Conservation (phyloP, 64 coral and sea anemone genomes). For the Stichodactyla mertensii region DNA sequence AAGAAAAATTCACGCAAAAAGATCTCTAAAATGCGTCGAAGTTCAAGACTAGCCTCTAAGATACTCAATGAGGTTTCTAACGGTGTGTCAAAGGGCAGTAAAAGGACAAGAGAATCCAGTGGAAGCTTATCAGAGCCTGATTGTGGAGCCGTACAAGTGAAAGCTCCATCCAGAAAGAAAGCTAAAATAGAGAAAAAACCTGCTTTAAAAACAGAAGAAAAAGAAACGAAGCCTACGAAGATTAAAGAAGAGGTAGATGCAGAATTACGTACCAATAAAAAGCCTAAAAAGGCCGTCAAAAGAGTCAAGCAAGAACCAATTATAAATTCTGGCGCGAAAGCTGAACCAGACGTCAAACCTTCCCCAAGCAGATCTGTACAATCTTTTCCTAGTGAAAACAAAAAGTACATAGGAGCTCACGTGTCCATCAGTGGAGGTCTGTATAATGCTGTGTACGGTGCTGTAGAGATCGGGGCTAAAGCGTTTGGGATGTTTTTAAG, state of each 20-base stretch:
- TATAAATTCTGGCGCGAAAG: background rate
- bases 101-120: background rate
- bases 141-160: background rate
- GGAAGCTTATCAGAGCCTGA: background rate
- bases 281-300: background rate
- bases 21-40: background rate
- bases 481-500: slow-evolving; percentile 88
- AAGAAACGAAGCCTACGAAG: background rate
- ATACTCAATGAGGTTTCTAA: background rate
- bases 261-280: background rate
- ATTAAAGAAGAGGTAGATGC: background rate
- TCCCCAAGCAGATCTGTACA: background rate
- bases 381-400: background rate
- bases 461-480: slow-evolving; percentile 73
- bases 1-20: background rate
- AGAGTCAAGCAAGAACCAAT: background rate
- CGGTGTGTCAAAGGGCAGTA: background rate
- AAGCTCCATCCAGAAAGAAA: background rate
- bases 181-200: background rate
- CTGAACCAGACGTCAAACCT: background rate
- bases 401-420: slow-evolving; percentile 84
- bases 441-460: slow-evolving; percentile 68
- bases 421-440: slow-evolving; percentile 89
- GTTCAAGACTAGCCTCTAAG: slow-evolving; percentile 2
- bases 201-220: background rate